Percentiles rank a stretch among this genome's conserved stretches.
These are phyloP conservation scores for Myotis daubentonii DNA, from an alignment of 2,797 vertebrate genomes.

Conservation along the genomic window DNA sequence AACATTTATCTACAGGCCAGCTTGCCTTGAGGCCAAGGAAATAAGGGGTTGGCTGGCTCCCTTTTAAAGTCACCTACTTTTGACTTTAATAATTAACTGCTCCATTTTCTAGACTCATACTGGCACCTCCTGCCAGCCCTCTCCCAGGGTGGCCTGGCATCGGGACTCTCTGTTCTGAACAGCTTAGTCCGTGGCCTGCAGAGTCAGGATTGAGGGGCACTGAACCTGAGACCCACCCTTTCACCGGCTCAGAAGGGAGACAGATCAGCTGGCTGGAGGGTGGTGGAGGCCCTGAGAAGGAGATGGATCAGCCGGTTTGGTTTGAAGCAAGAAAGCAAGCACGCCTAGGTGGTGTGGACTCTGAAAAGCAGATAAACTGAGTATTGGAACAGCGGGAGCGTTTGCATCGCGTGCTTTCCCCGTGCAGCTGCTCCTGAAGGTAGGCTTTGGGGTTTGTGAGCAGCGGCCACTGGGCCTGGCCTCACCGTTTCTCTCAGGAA, in stretches of 20 bases:
- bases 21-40: background rate
- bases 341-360: background rate
- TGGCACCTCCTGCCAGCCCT: background rate
- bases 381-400: background rate
- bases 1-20: background rate
- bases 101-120: conserved; percentile 2
- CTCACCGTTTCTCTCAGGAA: background rate
- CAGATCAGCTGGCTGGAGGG: background rate
- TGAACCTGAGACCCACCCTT: background rate
- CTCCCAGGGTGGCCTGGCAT: background rate
- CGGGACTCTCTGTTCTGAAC: conserved; percentile 73
- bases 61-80: conserved; percentile 54
- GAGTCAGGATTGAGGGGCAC: background rate
- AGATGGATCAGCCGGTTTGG: background rate
- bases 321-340: conserved; percentile 20
- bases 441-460: background rate
- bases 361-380: background rate
- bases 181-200: background rate
- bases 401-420: background rate
- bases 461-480: background rate
- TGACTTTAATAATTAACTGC: conserved; percentile 79
- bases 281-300: background rate
- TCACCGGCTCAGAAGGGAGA: background rate
- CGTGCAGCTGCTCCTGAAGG: background rate
- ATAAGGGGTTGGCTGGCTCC: conserved; percentile 38